A percentile compares a stretch with the other conserved stretches of the same genome.
Evolutionary conservation across 2,113 vertebrate species (phyloP).

Genomic region (Elaphurus davidianus): DNA sequence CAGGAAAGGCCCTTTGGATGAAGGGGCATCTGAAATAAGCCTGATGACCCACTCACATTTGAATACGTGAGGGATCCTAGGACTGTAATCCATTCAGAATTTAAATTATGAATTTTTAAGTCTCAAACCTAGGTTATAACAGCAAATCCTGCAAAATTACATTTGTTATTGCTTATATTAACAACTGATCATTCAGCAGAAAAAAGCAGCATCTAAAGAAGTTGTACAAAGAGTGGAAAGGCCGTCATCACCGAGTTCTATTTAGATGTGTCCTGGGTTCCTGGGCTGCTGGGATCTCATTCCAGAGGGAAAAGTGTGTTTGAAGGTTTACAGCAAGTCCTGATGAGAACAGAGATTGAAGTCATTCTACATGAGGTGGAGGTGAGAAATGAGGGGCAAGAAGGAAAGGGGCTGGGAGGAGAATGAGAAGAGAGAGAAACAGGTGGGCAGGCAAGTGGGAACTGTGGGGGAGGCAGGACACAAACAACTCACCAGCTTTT

Average conservation of each 20-base stretch:
- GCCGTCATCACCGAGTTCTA: accelerated
- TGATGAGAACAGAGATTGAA: neutral
- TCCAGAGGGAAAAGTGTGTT: neutral
- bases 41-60: neutral
- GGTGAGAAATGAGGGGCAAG: neutral
- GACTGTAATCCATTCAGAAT: neutral
- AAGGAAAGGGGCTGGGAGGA: neutral
- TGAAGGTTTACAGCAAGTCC: neutral
- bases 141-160: neutral
- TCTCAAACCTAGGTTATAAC: neutral
- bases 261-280: neutral
- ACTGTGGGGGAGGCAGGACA: accelerated
- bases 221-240: neutral
- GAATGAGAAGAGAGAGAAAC: neutral
- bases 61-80: neutral
- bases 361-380: neutral
- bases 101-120: neutral
- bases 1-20: too few relatives aligned
- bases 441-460: neutral
- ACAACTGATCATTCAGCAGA: neutral
- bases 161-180: neutral
- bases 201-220: neutral
- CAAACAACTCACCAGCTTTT: neutral
- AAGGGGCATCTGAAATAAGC: neutral
- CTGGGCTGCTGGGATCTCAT: neutral